phyloP scores from a whole-genome alignment of 1,140 invertebrate species.

The Lepidurus apus region DNA sequence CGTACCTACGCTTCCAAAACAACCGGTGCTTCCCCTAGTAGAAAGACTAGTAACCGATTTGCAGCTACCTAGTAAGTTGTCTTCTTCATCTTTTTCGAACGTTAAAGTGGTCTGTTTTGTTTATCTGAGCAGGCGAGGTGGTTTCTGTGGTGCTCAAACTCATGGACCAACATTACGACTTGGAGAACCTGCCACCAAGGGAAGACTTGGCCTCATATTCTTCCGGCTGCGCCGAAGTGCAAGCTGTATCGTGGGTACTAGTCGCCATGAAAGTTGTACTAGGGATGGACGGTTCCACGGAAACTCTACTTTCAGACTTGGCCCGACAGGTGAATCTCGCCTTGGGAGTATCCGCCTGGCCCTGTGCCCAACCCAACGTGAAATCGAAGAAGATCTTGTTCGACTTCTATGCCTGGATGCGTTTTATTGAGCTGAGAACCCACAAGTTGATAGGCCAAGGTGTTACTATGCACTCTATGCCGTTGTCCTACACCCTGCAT shows the following conservation, averaged over 20 bases:
- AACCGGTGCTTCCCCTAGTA: not conserved
- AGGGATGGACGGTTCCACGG: not conserved
- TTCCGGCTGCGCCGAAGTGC: not conserved
- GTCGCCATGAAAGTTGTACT: not conserved
- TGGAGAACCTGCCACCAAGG: not conserved
- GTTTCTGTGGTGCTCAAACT: not conserved
- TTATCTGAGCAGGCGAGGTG: not conserved
- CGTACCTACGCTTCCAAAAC: not conserved
- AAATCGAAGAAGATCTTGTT: not conserved
- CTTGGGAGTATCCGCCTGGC: not conserved
- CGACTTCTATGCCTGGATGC: not conserved
- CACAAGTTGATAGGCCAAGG: not conserved
- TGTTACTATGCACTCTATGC: not conserved
- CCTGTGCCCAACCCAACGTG: not conserved
- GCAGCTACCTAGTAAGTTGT: not conserved
- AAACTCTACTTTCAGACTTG: not conserved
- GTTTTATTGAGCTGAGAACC: not conserved
- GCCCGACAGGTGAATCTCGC: not conserved
- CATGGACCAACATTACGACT: not conserved
- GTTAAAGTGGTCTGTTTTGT: not conserved
- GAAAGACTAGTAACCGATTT: not conserved
- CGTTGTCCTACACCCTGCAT: not conserved
- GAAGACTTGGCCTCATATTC: not conserved
- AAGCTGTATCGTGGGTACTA: not conserved
- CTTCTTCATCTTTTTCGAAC: not conserved